Evolutionary conservation across 2,888 invertebrate genomes (phyloP), one percentile per base, ranked within the genome.

Genomic region (Dichetophora obliterata): DNA sequence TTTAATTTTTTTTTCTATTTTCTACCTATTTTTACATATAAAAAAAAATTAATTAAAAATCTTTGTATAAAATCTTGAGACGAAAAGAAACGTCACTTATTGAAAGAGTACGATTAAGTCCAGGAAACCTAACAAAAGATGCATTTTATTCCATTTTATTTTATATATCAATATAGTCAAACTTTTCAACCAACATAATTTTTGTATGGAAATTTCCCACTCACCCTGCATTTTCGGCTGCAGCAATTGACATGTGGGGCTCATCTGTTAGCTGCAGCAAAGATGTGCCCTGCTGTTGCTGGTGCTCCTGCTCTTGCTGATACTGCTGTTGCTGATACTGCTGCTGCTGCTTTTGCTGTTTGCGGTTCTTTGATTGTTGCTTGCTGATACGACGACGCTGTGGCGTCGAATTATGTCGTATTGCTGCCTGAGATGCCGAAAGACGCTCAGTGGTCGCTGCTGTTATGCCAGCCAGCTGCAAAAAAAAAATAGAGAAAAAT

Each of bases 181-280:
- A n/a, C n/a, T 37, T 37, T 8, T 8, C 8, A 37, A 37, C 8
- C 37, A 37, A 6, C 8, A 8, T 37, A 8, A 37, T 1, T 1
- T 37, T 37, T 4, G 1, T n/a, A n/a, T n/a, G 8, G 37, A 1
- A 37, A 37, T 61, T 63, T 8, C 3, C 54, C 63, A 86, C 90
- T 87, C 85, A 89, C 89, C 89, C 89, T 88, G 89, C 89, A 90
- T 89, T 89, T 89, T 89, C 89, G 84, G 89, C 88, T 86, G 90
- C 90, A 88, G 86, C 88, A 89, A 89, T 90, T 88, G 90, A 89
- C 89, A 89, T 90, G 86, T 89, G 89, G 85, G 88, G 88, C 87
- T 89, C 89, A 89, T 89, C 89, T 87, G 89, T 88, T 86, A 88
- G 88, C 87, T 87, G 88, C 87, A 89, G 85, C 86, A 87, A 84